Evolutionary conservation across 2,888 invertebrate genomes (phyloP), one percentile per base, ranked within the genome.

Genomic region (Temnothorax unifasciatus): DNA sequence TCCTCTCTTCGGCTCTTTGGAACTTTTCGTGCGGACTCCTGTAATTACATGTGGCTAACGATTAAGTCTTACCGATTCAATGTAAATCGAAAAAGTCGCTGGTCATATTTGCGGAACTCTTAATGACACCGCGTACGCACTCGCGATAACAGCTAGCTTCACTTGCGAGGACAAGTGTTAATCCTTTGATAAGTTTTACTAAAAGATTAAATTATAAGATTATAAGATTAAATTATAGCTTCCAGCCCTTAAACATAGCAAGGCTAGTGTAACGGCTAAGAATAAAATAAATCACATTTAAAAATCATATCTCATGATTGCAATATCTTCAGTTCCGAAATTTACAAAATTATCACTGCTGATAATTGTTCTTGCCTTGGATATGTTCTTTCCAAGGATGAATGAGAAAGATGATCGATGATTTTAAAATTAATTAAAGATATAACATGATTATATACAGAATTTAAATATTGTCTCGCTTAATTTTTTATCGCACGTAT

Each of bases 21-120:
- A 96, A 92, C 82, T 95, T 95, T 87, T 95, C 95, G 89, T 95
- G 92, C 95, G 95, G 96, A 1, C 95, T 95, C 92, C 95, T 96
- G 93, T 3, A 93, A 92, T 88, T 83, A 90, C 29, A 87, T 5
- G 13, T 69, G 29, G 52, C 89, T 90, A 82, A 84, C 75, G 63
- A 71, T 82, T 61, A 54, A 63, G 18, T 61, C 52, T 84, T 76
- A 59, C 2, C n/a, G 34, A 38, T 85, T 61, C 50, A 38, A 79
- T 0, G 13, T 41, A 38, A 34, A 5, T 71, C 29, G 8, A 25
- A 34, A 59, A 57, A 59, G 11, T 69, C 41, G 44, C 13, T 64
- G 54, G 13, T 54, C 1, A 66, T n/a, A 44, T 44, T 68, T 61
- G 13, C 8, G 29, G 57, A 44, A 76, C 11, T 63, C 21, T 44